Evolutionary conservation across 2,797 vertebrate genomes (phyloP), one percentile per base, ranked within the genome.

Genomic region (Champsocephalus gunnari): DNA sequence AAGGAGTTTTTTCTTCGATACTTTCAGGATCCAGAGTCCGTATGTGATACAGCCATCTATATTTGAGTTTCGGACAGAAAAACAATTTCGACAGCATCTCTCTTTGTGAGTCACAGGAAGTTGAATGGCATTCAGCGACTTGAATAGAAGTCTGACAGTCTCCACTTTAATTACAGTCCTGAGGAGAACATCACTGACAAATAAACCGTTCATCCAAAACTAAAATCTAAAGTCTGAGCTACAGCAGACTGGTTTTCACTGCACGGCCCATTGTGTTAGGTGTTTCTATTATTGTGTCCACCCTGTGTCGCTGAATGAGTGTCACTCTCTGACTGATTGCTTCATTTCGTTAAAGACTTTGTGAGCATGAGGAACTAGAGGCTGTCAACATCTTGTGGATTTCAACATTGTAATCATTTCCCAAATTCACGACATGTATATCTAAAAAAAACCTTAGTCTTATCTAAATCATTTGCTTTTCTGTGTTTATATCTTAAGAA

Each of bases 331-430:
- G 44, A 0, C 43, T 43, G 34, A 34, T 21, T 59, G 61, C 9
- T 54, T 64, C 24, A 73, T 53, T 43, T 64, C 51, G 38, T 82
- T 72, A n/a, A 80, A 70, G 48, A 56, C 48, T 67, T 21, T 44
- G 6, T 1, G 12, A 47, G 56, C 50, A 58, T 58, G 51, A 73
- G 50, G 48, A 80, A 73, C 51, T 13, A 8, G n/a, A n/a, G 14
- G 44, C 28, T 47, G 8, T 58, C 34, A 1, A 32, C 60, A 55
- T 44, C 34, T 34, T 34, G 34, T 34, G 34, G 7, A 34, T 34
- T 34, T 34, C 7, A 9, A 38, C 34, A 38, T 38, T 38, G 34
- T 38, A 38, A 38, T 9, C 6, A 38, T 38, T 38, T 38, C 34
- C 34, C 8, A 38, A 38, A 38, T 38, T 38, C 6, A 38, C 34